Evolutionary conservation across 2,113 vertebrate genomes (phyloP), one percentile per base, ranked within the genome.

Genomic region (Sclerurus mexicanus): DNA sequence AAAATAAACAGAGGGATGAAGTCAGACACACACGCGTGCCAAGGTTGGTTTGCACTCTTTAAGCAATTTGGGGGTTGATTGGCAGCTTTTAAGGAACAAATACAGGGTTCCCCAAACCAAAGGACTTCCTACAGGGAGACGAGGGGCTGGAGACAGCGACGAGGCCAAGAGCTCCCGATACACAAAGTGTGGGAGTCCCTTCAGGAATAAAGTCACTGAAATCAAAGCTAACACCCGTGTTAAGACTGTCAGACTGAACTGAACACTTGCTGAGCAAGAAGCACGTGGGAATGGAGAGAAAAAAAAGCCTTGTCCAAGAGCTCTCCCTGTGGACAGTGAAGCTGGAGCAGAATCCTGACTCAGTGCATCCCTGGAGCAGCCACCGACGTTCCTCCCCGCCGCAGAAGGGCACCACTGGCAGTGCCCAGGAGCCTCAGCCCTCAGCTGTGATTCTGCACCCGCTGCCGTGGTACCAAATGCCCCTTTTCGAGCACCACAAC

Each of bases 401-500:
- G 8, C 46, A 47, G 22, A 14, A 22, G 60, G 55, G 33, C 55
- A 75, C 14, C 37, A 0, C 20, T n/a, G 37, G 11, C 46, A 13
- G 40, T 1, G 40, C 77, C 44, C 62, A 14, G 47, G 15, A 42
- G 74, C 75, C 55, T 0, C 47, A 15, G 52, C 66, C 56, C n/a
- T n/a, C 62, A 15, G 78, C 81, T 37, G 58, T 3, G 71, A 15
- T 2, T 6, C 37, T 1, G 33, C 22, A 2, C 17, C 59, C 18
- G 0, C 35, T 23, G 9, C 73, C 3, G 1, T 1, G 35, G 47
- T 53, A 37, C 25, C 1, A 4, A 66, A 18, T 3, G 2, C 3
- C 0, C 1, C 0, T 72, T 71, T 22, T 2, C 31, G 3, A 64
- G 69, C 44, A 4, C 2, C 3, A 7, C 52, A 4, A 0, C 39